These are phyloP conservation scores for Danio albolineatus DNA, from an alignment of 2,797 vertebrate species.

Conservation along the genomic window DNA sequence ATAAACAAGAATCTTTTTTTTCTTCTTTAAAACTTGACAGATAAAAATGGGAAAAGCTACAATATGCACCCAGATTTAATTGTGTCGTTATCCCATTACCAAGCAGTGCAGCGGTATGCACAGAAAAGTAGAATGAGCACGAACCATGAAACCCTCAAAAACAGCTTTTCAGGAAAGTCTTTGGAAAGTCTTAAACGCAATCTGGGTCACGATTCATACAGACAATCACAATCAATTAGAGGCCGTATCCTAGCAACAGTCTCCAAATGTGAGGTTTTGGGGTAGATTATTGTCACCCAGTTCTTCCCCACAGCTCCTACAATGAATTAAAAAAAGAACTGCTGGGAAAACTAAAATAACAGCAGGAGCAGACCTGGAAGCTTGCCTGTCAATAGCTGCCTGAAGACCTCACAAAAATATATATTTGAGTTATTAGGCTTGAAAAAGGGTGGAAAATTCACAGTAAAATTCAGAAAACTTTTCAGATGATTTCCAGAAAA, in stretches of 20 bases:
- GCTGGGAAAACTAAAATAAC: not conserved
- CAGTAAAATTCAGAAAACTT: too few species aligned
- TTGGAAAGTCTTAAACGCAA: constrained; percentile 8
- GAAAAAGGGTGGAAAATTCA: too few species aligned
- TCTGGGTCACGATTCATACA: constrained; percentile 21
- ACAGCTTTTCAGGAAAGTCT: constrained; percentile 14
- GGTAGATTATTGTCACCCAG: constrained; percentile 7
- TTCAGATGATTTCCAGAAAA: too few species aligned
- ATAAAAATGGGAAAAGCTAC: not conserved
- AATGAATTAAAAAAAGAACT: constrained; percentile 4
- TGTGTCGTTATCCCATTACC: not conserved
- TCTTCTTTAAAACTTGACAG: not conserved
- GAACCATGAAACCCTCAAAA: constrained; percentile 7
- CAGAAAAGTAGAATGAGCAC: constrained; percentile 4
- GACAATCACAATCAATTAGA: constrained; percentile 17
- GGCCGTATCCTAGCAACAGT: constrained; percentile 11
- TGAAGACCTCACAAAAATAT: not conserved
- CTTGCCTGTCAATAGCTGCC: not conserved
- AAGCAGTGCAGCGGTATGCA: not conserved
- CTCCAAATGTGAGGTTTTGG: constrained; percentile 13
- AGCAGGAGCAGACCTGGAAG: not conserved
- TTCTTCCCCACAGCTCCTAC: not conserved
- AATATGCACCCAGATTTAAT: not conserved
- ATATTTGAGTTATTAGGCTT: not conserved
- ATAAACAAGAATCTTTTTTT: not conserved